These are phyloP conservation scores for Ateles fusciceps DNA, from an alignment of 2,797 vertebrate genomes.

Conservation along the genomic window DNA sequence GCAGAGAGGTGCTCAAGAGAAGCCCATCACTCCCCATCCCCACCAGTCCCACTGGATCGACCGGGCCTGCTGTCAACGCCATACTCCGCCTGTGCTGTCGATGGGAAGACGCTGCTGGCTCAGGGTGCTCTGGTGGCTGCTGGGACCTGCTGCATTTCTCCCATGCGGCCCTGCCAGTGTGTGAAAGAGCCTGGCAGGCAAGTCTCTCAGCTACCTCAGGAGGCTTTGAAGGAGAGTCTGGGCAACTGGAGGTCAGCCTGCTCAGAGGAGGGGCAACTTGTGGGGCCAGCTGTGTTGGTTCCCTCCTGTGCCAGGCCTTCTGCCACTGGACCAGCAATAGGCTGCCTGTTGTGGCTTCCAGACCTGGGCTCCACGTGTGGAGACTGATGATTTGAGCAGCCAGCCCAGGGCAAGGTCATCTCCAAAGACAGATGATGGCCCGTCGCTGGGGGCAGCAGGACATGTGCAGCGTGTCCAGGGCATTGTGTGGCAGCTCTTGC, in stretches of 20 bases:
- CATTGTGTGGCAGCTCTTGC: background rate
- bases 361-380: background rate
- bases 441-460: background rate
- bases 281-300: background rate
- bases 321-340: background rate
- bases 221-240: background rate
- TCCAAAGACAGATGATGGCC: background rate
- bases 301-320: background rate
- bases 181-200: background rate
- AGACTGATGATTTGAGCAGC: background rate
- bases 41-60: background rate
- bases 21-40: background rate
- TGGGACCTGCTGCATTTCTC: background rate
- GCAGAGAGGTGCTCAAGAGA: background rate
- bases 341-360: too few species aligned
- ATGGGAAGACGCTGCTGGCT: background rate
- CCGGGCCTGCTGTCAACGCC: background rate
- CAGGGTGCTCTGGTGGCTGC: background rate
- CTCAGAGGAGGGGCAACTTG: background rate
- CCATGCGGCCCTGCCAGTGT: rapidly evolving
- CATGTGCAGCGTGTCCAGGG: background rate
- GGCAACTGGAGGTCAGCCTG: background rate
- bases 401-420: background rate
- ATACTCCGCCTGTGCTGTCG: background rate
- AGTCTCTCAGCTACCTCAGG: background rate